These are phyloP conservation scores for Zaprionus ghesquierei DNA, from an alignment of 1,140 invertebrate species.

Conservation along the genomic window DNA sequence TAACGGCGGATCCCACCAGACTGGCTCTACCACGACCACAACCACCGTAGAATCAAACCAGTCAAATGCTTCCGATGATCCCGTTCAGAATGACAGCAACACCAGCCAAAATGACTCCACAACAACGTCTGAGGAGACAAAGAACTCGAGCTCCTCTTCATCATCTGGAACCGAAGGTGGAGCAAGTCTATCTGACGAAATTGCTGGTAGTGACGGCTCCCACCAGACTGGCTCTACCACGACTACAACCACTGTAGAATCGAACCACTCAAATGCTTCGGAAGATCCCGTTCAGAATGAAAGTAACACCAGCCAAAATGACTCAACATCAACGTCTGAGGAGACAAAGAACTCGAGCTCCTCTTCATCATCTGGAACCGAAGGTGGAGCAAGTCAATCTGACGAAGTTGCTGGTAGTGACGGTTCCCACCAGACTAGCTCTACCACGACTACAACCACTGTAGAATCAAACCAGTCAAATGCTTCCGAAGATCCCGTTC, in stretches of 20 bases:
- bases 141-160: not conserved
- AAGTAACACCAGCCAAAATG: not conserved
- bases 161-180: not conserved
- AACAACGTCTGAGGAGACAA: not conserved
- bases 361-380: not conserved
- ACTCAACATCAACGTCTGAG: not conserved
- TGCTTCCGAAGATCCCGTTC: not conserved
- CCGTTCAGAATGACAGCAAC: conserved; percentile 1
- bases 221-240: no score
- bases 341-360: not conserved
- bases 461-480: not conserved
- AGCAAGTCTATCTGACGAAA: not conserved
- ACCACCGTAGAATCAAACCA: not conserved
- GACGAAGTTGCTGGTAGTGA: no score
- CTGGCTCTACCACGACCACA: conserved; percentile 1
- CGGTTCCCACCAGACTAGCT: not conserved
- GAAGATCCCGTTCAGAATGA: not conserved
- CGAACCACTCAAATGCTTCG: not conserved
- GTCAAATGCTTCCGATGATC: not conserved
- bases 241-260: no score
- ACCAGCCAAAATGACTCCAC: conserved; percentile 2
- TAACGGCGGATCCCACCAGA: no score
- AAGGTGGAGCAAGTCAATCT: not conserved
- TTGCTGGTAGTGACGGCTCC: no score
- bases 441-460: not conserved